Evolutionary conservation across 2,113 vertebrate genomes (phyloP).

Genomic region (Paramisgurnus dabryanus): DNA sequence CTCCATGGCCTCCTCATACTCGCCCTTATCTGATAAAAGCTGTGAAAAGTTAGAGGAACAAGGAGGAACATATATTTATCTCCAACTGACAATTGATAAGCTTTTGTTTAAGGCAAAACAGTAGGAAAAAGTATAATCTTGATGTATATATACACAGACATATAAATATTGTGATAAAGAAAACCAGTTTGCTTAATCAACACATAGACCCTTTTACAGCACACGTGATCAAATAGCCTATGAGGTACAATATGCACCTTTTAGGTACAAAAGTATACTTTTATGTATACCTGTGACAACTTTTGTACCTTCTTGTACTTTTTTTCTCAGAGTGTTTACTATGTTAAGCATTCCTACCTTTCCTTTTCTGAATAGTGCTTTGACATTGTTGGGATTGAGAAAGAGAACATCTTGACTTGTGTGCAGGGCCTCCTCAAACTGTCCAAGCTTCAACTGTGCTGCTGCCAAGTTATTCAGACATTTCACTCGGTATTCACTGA

Average conservation of each 20-base stretch:
- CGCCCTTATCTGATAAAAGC: conserved; percentile 81
- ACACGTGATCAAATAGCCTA: no score
- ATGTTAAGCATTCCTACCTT: conserved; percentile 69
- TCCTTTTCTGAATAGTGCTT: conserved; percentile 77
- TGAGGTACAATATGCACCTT: no score
- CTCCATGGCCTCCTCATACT: conserved; percentile 78
- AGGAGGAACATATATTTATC: not conserved
- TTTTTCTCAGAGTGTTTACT: no score
- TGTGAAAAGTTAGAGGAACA: conserved; percentile 59
- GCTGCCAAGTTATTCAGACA: conserved; percentile 85
- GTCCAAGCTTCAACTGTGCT: conserved; percentile 78
- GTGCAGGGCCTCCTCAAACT: conserved; percentile 72
- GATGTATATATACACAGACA: no score
- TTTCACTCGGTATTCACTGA: conserved; percentile 79
- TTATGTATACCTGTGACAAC: no score
- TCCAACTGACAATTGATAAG: not conserved
- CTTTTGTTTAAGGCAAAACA: not conserved
- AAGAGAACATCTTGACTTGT: conserved; percentile 74
- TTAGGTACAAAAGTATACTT: no score
- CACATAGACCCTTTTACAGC: no score
- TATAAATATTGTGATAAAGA: not conserved
- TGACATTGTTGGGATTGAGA: conserved; percentile 78
- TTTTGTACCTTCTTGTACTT: no score
- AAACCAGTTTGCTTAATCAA: not conserved
- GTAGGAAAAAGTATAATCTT: no score